Conservation (phyloP, 2,113 vertebrate genomes). For the Chamaea fasciata region DNA sequence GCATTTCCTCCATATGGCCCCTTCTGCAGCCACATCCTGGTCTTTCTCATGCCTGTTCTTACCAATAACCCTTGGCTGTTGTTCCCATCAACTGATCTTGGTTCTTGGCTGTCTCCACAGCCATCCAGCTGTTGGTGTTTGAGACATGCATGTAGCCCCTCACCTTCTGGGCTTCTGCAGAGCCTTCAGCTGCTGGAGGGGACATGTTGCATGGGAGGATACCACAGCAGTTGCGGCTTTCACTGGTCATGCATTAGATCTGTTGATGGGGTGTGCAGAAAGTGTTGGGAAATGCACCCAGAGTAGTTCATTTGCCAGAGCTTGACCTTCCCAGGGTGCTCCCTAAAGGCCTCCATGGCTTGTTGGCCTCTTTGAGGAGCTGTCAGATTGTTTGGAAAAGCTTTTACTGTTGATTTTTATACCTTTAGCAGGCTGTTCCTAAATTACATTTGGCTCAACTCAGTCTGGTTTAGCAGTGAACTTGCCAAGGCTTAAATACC, state of each 20-base stretch:
- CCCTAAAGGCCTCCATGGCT: neutral
- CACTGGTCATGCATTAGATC: neutral
- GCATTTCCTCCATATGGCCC: fast-evolving
- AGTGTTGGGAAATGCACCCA: neutral
- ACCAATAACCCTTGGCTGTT: neutral
- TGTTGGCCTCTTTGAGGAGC: neutral
- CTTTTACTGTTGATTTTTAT: neutral
- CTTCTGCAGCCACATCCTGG: neutral
- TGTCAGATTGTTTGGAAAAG: neutral
- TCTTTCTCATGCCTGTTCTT: neutral
- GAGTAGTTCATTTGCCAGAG: neutral
- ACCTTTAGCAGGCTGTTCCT: neutral
- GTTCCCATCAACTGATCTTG: neutral
- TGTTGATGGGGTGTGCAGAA: neutral
- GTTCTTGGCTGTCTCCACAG: neutral
- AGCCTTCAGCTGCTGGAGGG: neutral
- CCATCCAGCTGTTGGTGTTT: neutral
- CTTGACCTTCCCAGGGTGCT: neutral
- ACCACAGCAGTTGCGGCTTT: neutral
- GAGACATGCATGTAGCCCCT: neutral
- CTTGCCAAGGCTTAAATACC: neutral
- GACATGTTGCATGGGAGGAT: neutral
- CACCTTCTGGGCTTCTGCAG: neutral
- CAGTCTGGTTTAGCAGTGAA: neutral
- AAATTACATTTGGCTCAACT: constrained; percentile 6